Evolutionary conservation across 1,140 invertebrate species (phyloP).

Genomic region (Penaeus chinensis): DNA sequence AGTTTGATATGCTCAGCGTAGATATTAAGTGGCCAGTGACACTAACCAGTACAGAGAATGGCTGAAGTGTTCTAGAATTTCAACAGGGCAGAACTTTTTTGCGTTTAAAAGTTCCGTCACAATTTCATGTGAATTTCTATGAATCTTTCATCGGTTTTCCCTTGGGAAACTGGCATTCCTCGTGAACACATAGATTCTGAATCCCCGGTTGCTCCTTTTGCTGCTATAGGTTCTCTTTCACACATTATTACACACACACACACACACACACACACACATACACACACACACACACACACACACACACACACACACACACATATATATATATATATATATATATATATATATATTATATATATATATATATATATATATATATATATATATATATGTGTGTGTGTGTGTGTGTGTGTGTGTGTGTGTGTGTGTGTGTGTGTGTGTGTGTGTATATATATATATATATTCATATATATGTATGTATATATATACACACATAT

Average conservation of each 20-base stretch:
- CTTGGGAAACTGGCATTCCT: no score
- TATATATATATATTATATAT: slow-evolving; percentile 24
- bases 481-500: slow-evolving; percentile 7
- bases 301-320: neutral
- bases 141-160: no score
- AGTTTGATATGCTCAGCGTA: no score
- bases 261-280: neutral
- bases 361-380: neutral
- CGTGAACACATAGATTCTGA: no score
- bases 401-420: neutral
- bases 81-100: no score
- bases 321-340: slow-evolving; percentile 26
- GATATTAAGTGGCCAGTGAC: no score
- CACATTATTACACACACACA: neutral
- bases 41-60: no score
- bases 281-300: neutral
- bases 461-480: slow-evolving; percentile 19
- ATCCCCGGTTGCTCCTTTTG: no score
- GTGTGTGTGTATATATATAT: slow-evolving; percentile 1
- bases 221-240: no score
- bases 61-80: no score
- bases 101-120: no score
- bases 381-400: neutral
- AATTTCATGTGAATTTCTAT: no score
- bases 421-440: neutral